A percentile compares a stretch with the other conserved stretches of the same genome.
Evolutionary conservation across 2,888 invertebrate genomes (phyloP).

Genomic region (Apocheima hispidaria): DNA sequence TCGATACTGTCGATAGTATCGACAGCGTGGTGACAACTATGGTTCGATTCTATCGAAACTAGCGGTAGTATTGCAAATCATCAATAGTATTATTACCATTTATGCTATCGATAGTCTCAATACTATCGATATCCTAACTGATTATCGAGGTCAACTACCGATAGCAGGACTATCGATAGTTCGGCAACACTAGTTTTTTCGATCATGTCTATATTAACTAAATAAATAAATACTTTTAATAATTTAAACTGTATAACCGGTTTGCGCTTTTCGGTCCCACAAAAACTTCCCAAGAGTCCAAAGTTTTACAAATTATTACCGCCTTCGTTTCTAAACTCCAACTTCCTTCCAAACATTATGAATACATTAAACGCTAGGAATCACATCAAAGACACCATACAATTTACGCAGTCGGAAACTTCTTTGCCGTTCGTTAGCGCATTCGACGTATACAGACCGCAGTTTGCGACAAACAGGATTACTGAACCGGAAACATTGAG

Average conservation of each 20-base stretch:
- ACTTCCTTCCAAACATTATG: conserved; percentile 20
- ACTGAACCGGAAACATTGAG: conserved; percentile 44
- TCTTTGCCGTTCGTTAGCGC: conserved; percentile 19
- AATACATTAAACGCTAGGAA: conserved; percentile 28
- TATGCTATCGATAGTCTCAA: no score
- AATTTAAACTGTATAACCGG: neutral
- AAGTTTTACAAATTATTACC: conserved; percentile 14
- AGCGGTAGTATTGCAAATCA: no score
- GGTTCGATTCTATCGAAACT: no score
- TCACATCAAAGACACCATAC: conserved; percentile 26
- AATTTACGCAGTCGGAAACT: conserved; percentile 14
- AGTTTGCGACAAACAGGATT: conserved; percentile 39
- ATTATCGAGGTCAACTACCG: no score
- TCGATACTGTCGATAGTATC: no score
- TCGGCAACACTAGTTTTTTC: no score
- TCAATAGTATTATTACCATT: no score
- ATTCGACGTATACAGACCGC: conserved; percentile 41
- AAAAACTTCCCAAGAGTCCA: conserved; percentile 6
- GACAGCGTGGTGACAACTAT: no score
- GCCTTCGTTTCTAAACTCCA: neutral
- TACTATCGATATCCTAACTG: no score
- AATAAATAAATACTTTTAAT: neutral
- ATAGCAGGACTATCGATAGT: no score
- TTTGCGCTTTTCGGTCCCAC: neutral
- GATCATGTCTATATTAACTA: neutral